phyloP scores from a whole-genome alignment of 2,113 vertebrate species.

The Cichladusa arquata region DNA sequence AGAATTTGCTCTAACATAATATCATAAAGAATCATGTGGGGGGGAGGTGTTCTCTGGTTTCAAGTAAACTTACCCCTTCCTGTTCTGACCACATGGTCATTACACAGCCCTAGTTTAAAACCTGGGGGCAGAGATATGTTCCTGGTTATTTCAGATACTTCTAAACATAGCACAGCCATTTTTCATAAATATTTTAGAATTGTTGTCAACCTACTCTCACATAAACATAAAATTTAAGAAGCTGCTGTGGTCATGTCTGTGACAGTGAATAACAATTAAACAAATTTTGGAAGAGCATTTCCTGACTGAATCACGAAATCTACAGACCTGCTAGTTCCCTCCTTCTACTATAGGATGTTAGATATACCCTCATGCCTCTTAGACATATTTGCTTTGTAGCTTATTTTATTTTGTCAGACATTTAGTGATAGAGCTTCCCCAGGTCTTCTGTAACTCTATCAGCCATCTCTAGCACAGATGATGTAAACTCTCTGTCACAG shows the following conservation, averaged over 20 bases:
- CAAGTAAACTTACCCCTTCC: background rate
- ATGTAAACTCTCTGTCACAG: background rate
- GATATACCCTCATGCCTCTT: background rate
- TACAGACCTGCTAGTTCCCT: background rate
- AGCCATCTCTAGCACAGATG: background rate
- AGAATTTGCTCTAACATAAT: background rate
- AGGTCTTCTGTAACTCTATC: background rate
- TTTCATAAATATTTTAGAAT: background rate
- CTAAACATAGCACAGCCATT: background rate
- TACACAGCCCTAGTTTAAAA: background rate
- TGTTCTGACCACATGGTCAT: background rate
- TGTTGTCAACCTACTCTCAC: background rate
- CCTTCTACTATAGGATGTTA: background rate
- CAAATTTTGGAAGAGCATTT: background rate
- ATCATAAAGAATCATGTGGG: background rate
- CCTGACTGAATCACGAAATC: background rate
- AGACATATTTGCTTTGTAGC: background rate
- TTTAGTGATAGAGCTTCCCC: background rate
- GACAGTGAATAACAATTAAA: background rate
- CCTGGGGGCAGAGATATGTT: background rate
- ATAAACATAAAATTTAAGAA: background rate
- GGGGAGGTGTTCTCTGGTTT: background rate
- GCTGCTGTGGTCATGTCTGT: background rate
- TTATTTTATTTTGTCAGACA: background rate
- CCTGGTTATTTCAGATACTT: slow-evolving; percentile 3